A percentile compares a stretch with the other conserved stretches of the same genome.
phyloP scores from a whole-genome alignment of 2,797 vertebrate species.

The Acanthis flammea region DNA sequence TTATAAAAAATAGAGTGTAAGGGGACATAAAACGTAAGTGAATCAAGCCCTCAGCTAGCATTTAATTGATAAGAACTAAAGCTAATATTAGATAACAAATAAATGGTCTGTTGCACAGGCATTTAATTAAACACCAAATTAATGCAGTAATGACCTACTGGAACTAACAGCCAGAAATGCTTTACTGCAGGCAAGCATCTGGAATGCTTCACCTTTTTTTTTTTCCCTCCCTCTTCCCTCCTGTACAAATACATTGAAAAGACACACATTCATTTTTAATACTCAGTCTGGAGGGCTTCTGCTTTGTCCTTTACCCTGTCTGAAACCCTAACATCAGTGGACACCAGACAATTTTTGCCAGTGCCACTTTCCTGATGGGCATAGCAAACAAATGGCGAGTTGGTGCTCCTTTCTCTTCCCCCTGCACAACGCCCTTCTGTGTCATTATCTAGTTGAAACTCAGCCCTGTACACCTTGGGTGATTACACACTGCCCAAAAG shows the following conservation, averaged over 20 bases:
- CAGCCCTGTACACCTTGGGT: conserved; percentile 31
- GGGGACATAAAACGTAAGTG: conserved; percentile 77
- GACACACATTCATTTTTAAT: conserved; percentile 69
- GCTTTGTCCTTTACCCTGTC: neutral
- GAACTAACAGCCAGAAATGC: conserved; percentile 84
- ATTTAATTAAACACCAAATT: conserved; percentile 87
- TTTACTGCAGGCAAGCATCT: conserved; percentile 80
- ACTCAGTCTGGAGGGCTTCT: neutral
- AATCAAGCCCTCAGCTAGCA: conserved; percentile 83
- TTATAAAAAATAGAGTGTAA: conserved; percentile 76
- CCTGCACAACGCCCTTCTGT: neutral
- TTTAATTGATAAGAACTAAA: conserved; percentile 87
- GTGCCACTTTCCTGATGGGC: neutral
- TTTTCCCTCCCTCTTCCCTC: conserved; percentile 28
- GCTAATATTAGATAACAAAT: conserved; percentile 88
- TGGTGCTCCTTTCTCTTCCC: neutral
- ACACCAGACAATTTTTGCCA: neutral
- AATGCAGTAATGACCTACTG: conserved; percentile 86
- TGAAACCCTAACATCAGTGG: neutral
- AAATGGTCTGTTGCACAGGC: conserved; percentile 86
- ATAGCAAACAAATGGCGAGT: neutral
- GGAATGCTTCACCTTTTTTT: conserved; percentile 78
- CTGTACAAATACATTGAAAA: conserved; percentile 69
- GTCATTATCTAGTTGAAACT: conserved; percentile 46
- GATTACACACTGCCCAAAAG: conserved; percentile 65